phyloP scores from a whole-genome alignment of 2,888 invertebrate species.

The Cryptophagus acutangulus region DNA sequence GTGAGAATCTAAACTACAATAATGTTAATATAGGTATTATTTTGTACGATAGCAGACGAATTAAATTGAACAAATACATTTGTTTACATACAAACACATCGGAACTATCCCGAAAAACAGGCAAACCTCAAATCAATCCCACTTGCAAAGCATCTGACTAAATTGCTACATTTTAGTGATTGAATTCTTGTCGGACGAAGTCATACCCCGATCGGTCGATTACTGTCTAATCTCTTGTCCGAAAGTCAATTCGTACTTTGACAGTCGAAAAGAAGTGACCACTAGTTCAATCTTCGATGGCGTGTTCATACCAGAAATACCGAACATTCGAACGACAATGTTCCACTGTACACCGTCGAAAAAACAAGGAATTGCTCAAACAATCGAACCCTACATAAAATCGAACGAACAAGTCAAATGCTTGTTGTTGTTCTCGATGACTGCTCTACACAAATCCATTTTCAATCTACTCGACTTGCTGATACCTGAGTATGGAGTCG shows the following conservation, averaged over 20 bases:
- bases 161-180: conserved; percentile 30
- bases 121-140: no score
- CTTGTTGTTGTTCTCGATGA: conserved; percentile 32
- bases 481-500: conserved; percentile 32
- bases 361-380: conserved; percentile 19
- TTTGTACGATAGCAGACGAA: conserved; percentile 32
- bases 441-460: no score
- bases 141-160: no score
- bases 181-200: conserved; percentile 35
- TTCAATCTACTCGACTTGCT: no score
- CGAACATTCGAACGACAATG: conserved; percentile 32
- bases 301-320: conserved; percentile 36
- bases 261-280: conserved; percentile 1
- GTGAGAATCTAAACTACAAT: conserved; percentile 29
- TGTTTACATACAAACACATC: conserved; percentile 32
- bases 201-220: conserved; percentile 30
- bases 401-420: conserved; percentile 32
- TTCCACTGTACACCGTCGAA: conserved; percentile 32
- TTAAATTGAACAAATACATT: conserved; percentile 32
- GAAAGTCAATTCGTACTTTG: conserved; percentile 33
- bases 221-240: conserved; percentile 37
- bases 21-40: conserved; percentile 34
- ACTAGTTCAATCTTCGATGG: conserved; percentile 31
- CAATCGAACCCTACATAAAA: conserved; percentile 22
- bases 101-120: conserved; percentile 16